Evolutionary conservation across 2,797 vertebrate species (phyloP).

Genomic region (Fringilla coelebs): DNA sequence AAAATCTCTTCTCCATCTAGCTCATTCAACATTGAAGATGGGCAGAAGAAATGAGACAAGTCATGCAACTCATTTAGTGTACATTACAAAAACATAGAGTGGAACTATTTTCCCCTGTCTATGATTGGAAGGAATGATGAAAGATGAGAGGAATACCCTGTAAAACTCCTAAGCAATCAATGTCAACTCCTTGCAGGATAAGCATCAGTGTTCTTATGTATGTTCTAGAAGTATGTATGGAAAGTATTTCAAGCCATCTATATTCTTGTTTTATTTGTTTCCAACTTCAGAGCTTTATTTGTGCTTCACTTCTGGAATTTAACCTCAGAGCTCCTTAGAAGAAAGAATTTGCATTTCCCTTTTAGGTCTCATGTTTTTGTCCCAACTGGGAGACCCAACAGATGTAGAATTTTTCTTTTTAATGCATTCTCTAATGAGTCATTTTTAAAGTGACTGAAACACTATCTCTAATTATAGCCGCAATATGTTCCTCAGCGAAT

Average conservation of each 20-base stretch:
- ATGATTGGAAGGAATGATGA: background rate
- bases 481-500: conserved; percentile 68
- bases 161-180: background rate
- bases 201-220: background rate
- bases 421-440: conserved; percentile 70
- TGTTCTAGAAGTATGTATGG: background rate
- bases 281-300: background rate
- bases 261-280: background rate
- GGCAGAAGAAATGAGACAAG: background rate
- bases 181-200: background rate
- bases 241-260: background rate
- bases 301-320: background rate
- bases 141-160: background rate
- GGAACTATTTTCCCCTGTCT: background rate
- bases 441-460: conserved; percentile 69
- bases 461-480: conserved; percentile 68
- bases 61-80: background rate
- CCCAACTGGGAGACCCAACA: conserved; percentile 59
- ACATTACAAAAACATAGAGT: background rate
- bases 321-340: conserved; percentile 16
- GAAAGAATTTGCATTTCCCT: conserved; percentile 26
- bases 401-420: conserved; percentile 69
- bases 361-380: conserved; percentile 37
- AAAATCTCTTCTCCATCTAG: background rate
- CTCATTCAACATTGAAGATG: background rate